phyloP scores from a whole-genome alignment of 2,888 invertebrate species.

The Heliconius aoede region DNA sequence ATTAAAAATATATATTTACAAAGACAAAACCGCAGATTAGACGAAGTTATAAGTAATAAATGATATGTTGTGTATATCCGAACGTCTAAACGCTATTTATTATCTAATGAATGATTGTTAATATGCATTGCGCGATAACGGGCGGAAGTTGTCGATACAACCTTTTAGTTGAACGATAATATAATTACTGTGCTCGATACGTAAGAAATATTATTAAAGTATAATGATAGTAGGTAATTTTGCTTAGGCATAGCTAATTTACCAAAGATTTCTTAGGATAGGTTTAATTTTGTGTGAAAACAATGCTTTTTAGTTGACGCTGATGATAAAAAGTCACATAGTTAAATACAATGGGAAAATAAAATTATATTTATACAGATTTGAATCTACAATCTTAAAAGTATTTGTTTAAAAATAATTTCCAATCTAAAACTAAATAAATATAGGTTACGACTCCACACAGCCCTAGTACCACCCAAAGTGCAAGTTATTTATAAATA shows the following conservation, averaged over 20 bases:
- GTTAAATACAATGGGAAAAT: too few species aligned
- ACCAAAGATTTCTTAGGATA: too few species aligned
- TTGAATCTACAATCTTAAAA: too few species aligned
- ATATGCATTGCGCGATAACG: slow-evolving; percentile 31
- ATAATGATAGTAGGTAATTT: not conserved
- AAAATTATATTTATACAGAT: too few species aligned
- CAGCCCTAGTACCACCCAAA: slow-evolving; percentile 39
- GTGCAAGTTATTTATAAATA: slow-evolving; percentile 44
- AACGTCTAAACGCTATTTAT: slow-evolving; percentile 24
- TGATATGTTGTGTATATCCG: slow-evolving; percentile 3
- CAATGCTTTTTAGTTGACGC: too few species aligned
- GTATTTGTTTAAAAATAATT: too few species aligned
- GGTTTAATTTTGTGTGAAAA: too few species aligned
- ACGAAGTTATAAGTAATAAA: slow-evolving; percentile 11
- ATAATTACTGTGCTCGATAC: slow-evolving; percentile 9
- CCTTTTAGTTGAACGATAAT: slow-evolving; percentile 30
- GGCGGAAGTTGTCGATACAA: slow-evolving; percentile 25
- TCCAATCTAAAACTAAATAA: not conserved
- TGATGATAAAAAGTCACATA: too few species aligned
- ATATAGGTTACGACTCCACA: not conserved
- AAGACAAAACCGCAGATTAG: not conserved
- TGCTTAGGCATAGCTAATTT: too few species aligned
- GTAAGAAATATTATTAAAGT: not conserved
- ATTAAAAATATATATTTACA: not conserved
- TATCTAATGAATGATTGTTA: slow-evolving; percentile 24